Evolutionary conservation across 2,113 vertebrate species (phyloP).

Genomic region (Labrus mixtus): DNA sequence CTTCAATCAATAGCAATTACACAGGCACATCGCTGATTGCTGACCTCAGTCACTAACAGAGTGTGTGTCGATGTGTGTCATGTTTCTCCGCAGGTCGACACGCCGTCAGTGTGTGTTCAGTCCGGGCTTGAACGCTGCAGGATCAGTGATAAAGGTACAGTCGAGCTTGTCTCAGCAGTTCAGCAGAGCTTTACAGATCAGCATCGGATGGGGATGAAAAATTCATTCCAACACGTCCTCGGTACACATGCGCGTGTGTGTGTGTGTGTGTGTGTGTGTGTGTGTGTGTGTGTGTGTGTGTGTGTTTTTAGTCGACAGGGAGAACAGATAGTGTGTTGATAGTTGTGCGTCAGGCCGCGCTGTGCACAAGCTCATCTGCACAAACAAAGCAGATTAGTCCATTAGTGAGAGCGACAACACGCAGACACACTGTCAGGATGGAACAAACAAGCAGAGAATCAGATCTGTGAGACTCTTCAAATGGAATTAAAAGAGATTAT

Average conservation of each 20-base stretch:
- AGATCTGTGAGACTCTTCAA: slow-evolving; percentile 35
- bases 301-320: slow-evolving; percentile 23
- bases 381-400: slow-evolving; percentile 58
- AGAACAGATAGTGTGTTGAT: slow-evolving; percentile 4
- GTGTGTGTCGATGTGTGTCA: slow-evolving; percentile 31
- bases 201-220: slow-evolving; percentile 36
- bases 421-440: slow-evolving; percentile 43
- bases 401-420: slow-evolving; percentile 41
- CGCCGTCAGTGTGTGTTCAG: slow-evolving; percentile 14
- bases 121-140: neutral
- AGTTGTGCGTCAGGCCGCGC: neutral
- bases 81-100: slow-evolving; percentile 44
- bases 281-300: too few relatives aligned
- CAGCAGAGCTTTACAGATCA: slow-evolving; percentile 34
- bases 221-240: slow-evolving; percentile 33
- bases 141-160: slow-evolving; percentile 35
- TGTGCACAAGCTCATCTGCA: slow-evolving; percentile 43
- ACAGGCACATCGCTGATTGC: slow-evolving; percentile 39
- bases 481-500: slow-evolving; percentile 35
- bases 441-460: slow-evolving; percentile 1
- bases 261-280: too few relatives aligned
- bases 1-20: slow-evolving; percentile 76
- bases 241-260: neutral
- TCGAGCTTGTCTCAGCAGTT: slow-evolving; percentile 62
- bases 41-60: slow-evolving; percentile 27